Evolutionary conservation across 2,113 vertebrate species (phyloP).

Genomic region (Centropristis striata): DNA sequence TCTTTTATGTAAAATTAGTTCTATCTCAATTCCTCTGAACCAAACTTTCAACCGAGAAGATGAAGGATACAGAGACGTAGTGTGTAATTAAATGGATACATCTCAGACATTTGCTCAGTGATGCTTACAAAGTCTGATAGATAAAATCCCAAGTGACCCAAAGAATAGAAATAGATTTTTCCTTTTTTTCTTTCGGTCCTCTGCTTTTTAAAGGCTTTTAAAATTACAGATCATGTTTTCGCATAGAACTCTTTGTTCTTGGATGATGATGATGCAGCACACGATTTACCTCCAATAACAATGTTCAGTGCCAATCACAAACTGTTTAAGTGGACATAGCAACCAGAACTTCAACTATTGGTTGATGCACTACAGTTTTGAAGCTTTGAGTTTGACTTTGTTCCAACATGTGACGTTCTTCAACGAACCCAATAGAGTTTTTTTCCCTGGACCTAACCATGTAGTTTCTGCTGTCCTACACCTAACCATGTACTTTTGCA

Average conservation of each 20-base stretch:
- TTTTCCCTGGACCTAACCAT: too few species aligned
- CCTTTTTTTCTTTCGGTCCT: conserved; percentile 11
- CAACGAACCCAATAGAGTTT: too few species aligned
- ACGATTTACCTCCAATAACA: conserved; percentile 20
- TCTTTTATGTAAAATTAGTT: conserved; percentile 54
- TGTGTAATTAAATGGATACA: conserved; percentile 44
- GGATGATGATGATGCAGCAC: conserved; percentile 19
- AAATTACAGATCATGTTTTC: conserved; percentile 31
- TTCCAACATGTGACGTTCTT: too few species aligned
- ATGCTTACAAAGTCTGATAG: conserved; percentile 36
- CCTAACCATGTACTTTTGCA: too few species aligned
- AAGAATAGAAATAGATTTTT: conserved; percentile 34
- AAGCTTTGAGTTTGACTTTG: too few species aligned
- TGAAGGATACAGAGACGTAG: conserved; percentile 17
- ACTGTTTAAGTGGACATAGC: too few species aligned
- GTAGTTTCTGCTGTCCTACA: too few species aligned
- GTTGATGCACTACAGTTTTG: too few species aligned
- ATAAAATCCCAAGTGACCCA: conserved; percentile 40
- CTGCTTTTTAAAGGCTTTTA: conserved; percentile 16
- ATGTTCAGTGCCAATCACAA: background rate
- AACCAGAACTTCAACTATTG: too few species aligned
- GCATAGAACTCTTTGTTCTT: conserved; percentile 40
- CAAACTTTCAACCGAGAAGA: conserved; percentile 16
- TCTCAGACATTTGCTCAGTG: conserved; percentile 33
- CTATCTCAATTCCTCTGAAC: conserved; percentile 27